Evolutionary conservation across 2,113 vertebrate genomes (phyloP), one percentile per base, ranked within the genome.

Genomic region (Forbesichthys papilliferus): DNA sequence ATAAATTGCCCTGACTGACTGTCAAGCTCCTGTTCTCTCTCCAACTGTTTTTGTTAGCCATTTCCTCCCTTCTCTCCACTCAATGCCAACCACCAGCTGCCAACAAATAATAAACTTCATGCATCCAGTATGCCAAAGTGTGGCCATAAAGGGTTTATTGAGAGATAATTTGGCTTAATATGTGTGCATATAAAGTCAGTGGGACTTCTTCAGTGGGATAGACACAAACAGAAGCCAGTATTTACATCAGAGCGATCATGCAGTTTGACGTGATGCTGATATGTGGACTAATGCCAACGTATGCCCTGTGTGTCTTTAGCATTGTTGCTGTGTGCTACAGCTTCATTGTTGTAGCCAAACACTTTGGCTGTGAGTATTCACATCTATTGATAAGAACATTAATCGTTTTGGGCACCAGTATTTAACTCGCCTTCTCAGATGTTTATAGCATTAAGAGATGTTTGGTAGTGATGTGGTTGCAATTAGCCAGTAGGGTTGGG

Each of bases 1-100:
- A 90, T 91, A 87, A 89, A 89, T 91, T 90, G 80, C 84, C 75
- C 74, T 82, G 83, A 91, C 82, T 85, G 79, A 86, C 86, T 91
- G 89, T 89, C 84, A 90, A 81, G 79, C 80, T 88, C 36, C 46
- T 77, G 69, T 84, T 89, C 83, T 79, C 78, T 69, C 68, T 76
- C 76, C 1, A 68, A 79, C 69, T 87, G 72, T 83, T 87, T 87
- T 66, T 83, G 66, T 82, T 46, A 27, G 11, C 58, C 34, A 53
- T 49, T 63, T 33, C 14, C 48, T 36, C 48, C 11, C 12, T 62
- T 71, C 53, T 75, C 63, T 74, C 69, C 62, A 58, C 60, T 64
- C 69, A 65, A 73, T 84, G 75, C 75, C 80, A 84, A 77, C 66
- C 76, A 71, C 64, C 70, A 74, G 78, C 80, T 80, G 84, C 78